phyloP scores from a whole-genome alignment of 2,888 invertebrate genomes.

The Chromoteleia sp. region DNA sequence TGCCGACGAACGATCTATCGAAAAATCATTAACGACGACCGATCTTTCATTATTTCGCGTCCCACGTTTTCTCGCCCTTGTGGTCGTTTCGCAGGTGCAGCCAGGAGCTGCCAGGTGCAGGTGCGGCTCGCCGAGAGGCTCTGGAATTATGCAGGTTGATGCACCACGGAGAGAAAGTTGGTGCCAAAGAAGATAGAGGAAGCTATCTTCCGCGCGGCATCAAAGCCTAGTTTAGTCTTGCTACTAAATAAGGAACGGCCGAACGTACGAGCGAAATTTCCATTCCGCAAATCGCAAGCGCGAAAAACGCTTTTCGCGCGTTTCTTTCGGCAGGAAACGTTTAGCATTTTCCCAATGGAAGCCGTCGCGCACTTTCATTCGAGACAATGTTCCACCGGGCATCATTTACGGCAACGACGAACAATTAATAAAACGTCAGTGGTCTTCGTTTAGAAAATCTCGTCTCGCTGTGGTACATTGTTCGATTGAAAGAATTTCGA shows the following conservation, averaged over 20 bases:
- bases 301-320: slow-evolving; percentile 40
- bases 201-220: slow-evolving; percentile 62
- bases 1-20: slow-evolving; percentile 10
- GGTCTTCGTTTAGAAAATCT: slow-evolving; percentile 31
- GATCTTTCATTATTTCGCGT: slow-evolving; percentile 45
- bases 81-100: slow-evolving; percentile 57
- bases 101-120: slow-evolving; percentile 52
- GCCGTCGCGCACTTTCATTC: slow-evolving; percentile 17
- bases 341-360: slow-evolving; percentile 14
- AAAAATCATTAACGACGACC: slow-evolving; percentile 40
- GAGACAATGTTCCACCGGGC: slow-evolving; percentile 5
- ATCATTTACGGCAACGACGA: neutral
- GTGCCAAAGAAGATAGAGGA: slow-evolving; percentile 60
- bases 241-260: slow-evolving; percentile 51
- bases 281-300: slow-evolving; percentile 37
- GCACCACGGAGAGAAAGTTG: slow-evolving; percentile 62
- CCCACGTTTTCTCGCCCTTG: slow-evolving; percentile 66
- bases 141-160: slow-evolving; percentile 64
- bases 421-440: slow-evolving; percentile 26
- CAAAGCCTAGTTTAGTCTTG: slow-evolving; percentile 61
- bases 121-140: slow-evolving; percentile 52
- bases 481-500: no score
- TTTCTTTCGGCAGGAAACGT: slow-evolving; percentile 29
- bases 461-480: neutral
- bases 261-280: slow-evolving; percentile 44